A percentile compares a stretch with the other conserved stretches of the same genome.
phyloP scores from a whole-genome alignment of 2,888 invertebrate species.

The Lasioglossum pauxillum region DNA sequence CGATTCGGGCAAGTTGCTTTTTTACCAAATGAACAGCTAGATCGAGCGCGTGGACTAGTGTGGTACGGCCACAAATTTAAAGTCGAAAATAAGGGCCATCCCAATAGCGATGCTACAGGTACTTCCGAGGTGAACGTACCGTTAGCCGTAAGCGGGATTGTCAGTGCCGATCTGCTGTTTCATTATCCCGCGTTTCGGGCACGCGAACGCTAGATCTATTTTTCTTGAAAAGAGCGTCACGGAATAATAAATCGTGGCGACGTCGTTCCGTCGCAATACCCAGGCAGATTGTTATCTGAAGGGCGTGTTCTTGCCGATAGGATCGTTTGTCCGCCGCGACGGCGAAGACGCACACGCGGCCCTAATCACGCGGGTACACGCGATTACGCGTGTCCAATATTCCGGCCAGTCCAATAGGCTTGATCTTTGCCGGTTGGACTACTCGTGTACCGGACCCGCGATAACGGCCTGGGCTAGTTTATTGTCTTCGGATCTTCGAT shows the following conservation, averaged over 20 bases:
- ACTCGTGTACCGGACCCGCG: background rate
- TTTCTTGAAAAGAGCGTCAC: slow-evolving; percentile 34
- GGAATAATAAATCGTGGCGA: slow-evolving; percentile 48
- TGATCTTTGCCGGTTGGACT: slow-evolving; percentile 32
- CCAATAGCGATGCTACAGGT: background rate
- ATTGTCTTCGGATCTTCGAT: slow-evolving; percentile 21
- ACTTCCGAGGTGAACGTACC: background rate
- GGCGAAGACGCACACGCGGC: slow-evolving; percentile 58
- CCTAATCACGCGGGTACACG: slow-evolving; percentile 63
- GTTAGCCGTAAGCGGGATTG: background rate
- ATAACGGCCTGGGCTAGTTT: slow-evolving; percentile 17
- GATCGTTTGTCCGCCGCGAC: slow-evolving; percentile 50
- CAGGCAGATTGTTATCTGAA: slow-evolving; percentile 55
- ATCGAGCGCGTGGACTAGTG: no score
- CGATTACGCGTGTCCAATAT: slow-evolving; percentile 65
- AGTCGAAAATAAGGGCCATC: background rate
- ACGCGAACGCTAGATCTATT: slow-evolving; percentile 47
- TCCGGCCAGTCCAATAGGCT: slow-evolving; percentile 33
- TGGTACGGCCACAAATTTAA: background rate
- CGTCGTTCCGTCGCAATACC: slow-evolving; percentile 41
- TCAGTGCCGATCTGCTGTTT: slow-evolving; percentile 14
- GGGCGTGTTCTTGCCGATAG: slow-evolving; percentile 56
- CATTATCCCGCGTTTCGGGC: slow-evolving; percentile 17
- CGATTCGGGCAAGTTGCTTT: no score
- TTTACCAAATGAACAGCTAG: no score